Conservation (phyloP, 2,888 invertebrate species). For the Ophraella communa region DNA sequence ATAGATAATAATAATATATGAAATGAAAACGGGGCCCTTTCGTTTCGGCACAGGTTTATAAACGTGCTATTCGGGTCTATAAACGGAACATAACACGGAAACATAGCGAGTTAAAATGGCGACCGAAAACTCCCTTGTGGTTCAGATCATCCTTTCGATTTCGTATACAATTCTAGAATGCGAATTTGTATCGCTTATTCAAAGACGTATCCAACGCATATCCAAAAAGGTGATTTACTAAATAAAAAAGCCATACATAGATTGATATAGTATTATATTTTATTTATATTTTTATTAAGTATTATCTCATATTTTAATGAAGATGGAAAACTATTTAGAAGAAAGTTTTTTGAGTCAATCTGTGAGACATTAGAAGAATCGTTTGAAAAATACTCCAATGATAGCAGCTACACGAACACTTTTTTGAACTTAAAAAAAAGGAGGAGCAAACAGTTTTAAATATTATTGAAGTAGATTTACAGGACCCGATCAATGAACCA, state of each 20-base stretch:
- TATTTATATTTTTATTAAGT: no score
- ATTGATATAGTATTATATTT: no score
- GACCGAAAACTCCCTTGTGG: constrained; percentile 40
- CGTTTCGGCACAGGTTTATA: constrained; percentile 58
- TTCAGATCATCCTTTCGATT: constrained; percentile 34
- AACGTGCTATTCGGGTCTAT: constrained; percentile 58
- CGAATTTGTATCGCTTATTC: constrained; percentile 34
- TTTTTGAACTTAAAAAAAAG: no score
- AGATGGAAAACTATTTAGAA: no score
- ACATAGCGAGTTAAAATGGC: constrained; percentile 54
- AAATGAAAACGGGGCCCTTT: constrained; percentile 59
- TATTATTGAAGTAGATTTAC: no score
- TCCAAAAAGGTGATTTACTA: neutral
- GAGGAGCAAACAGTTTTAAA: no score
- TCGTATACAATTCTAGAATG: constrained; percentile 35
- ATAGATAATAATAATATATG: constrained; percentile 57
- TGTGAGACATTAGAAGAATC: no score
- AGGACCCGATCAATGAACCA: no score
- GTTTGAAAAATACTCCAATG: no score
- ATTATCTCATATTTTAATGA: no score
- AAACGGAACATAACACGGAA: constrained; percentile 57
- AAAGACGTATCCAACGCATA: neutral
- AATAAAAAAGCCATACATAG: neutral
- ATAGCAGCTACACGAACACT: no score
- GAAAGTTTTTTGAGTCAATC: no score